phyloP scores from a whole-genome alignment of 1,140 invertebrate species.

The Drosophila mojavensis region DNA sequence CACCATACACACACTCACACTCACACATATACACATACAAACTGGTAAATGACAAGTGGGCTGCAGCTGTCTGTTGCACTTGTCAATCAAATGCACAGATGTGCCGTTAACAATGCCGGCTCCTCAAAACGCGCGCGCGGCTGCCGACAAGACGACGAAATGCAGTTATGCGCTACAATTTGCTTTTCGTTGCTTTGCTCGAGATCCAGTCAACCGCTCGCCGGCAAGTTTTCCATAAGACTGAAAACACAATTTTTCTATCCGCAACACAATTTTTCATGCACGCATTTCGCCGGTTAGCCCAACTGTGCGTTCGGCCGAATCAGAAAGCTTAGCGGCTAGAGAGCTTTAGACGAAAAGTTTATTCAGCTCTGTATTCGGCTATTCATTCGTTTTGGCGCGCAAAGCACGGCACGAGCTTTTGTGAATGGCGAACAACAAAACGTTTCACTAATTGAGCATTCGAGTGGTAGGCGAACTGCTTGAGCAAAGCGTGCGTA shows the following conservation, averaged over 20 bases:
- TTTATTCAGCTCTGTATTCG: slow-evolving; percentile 45
- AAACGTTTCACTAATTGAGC: slow-evolving; percentile 54
- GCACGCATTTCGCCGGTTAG: slow-evolving; percentile 59
- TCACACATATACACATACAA: slow-evolving; percentile 1
- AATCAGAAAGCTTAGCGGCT: slow-evolving; percentile 7
- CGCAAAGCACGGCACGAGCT: slow-evolving; percentile 47
- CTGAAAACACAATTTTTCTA: slow-evolving; percentile 54
- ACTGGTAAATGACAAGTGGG: slow-evolving; percentile 29
- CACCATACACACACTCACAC: background rate
- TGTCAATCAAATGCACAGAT: slow-evolving; percentile 32
- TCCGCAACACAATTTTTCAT: slow-evolving; percentile 48
- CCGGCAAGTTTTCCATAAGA: slow-evolving; percentile 78
- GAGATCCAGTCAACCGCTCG: slow-evolving; percentile 74
- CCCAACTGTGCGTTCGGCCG: slow-evolving; percentile 40
- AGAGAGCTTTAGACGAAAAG: slow-evolving; percentile 51
- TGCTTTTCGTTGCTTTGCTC: slow-evolving; percentile 1
- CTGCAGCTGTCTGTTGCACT: slow-evolving; percentile 10
- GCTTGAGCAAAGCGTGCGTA: slow-evolving; percentile 54
- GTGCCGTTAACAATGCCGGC: slow-evolving; percentile 24
- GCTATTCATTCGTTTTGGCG: slow-evolving; percentile 46
- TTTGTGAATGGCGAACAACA: slow-evolving; percentile 65
- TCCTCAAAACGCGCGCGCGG: slow-evolving; percentile 8
- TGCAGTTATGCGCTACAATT: background rate
- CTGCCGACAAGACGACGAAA: background rate
- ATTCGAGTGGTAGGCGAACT: slow-evolving; percentile 9